Evolutionary conservation across 2,113 vertebrate genomes (phyloP).

Genomic region (Falco punctatus): DNA sequence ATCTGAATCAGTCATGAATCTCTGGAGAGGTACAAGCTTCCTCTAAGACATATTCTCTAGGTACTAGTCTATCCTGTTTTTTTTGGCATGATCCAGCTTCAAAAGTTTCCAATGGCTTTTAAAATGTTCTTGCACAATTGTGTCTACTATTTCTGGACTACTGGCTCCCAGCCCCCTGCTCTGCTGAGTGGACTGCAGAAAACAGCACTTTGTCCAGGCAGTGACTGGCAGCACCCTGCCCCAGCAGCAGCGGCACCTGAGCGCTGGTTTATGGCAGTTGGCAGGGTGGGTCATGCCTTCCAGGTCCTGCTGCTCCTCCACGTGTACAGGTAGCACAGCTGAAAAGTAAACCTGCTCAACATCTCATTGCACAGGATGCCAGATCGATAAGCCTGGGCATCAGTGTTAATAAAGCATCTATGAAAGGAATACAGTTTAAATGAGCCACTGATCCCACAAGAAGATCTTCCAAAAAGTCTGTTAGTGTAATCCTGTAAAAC

Average conservation of each 20-base stretch:
- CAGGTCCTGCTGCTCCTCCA: not conserved
- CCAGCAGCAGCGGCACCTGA: not conserved
- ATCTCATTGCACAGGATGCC: not conserved
- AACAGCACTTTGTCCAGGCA: not conserved
- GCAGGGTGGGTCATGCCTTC: not conserved
- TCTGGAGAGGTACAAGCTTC: not conserved
- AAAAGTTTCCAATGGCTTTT: not conserved
- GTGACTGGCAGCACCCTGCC: not conserved
- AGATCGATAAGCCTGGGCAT: not conserved
- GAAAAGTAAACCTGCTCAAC: not conserved
- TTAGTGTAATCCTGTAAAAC: not conserved
- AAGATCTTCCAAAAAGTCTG: not conserved
- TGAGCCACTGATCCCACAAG: not conserved
- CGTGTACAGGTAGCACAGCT: not conserved
- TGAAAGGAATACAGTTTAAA: not conserved
- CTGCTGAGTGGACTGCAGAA: not conserved
- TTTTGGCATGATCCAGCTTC: not conserved
- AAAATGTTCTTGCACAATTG: not conserved
- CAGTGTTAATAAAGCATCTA: not conserved
- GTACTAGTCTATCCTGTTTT: not conserved
- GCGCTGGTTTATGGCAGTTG: not conserved
- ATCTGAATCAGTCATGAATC: not conserved
- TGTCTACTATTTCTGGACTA: not conserved
- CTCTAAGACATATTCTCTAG: not conserved
- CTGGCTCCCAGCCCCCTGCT: not conserved